Conservation (phyloP, 2,113 vertebrate genomes). For the Myrmecophaga tridactyla region DNA sequence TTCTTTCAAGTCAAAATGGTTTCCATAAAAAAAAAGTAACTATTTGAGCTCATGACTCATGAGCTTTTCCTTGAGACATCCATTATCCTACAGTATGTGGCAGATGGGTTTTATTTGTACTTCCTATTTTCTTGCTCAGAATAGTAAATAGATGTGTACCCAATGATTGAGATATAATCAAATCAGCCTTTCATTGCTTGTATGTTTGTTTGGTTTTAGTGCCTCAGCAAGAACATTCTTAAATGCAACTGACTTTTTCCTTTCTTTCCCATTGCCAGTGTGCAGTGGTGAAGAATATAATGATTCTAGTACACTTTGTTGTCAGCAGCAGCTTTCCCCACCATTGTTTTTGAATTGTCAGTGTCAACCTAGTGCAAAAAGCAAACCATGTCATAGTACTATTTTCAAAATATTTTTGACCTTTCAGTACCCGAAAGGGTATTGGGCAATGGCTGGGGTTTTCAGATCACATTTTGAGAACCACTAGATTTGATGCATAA, state of each 20-base stretch:
- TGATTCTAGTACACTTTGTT: accelerated
- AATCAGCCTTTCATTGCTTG: not conserved
- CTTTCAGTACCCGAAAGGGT: not conserved
- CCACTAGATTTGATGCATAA: not conserved
- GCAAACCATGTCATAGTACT: not conserved
- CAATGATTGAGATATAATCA: not conserved
- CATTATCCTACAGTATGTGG: not conserved
- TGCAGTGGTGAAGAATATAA: not conserved
- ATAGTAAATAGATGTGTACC: not conserved
- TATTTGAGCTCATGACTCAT: not conserved
- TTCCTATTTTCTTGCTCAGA: not conserved
- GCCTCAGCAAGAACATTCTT: not conserved
- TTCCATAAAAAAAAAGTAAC: not conserved
- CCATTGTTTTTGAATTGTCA: not conserved
- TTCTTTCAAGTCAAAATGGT: not conserved
- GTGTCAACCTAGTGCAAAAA: not conserved
- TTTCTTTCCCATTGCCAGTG: no score
- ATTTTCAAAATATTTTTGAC: not conserved
- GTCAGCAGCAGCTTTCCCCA: not conserved
- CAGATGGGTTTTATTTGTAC: not conserved
- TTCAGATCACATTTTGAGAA: not conserved
- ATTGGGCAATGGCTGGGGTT: not conserved
- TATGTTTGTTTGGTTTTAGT: not conserved
- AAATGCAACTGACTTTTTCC: no score
- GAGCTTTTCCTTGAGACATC: not conserved